phyloP scores from a whole-genome alignment of 1,140 invertebrate species.

The Holcopasites calliopsidis region DNA sequence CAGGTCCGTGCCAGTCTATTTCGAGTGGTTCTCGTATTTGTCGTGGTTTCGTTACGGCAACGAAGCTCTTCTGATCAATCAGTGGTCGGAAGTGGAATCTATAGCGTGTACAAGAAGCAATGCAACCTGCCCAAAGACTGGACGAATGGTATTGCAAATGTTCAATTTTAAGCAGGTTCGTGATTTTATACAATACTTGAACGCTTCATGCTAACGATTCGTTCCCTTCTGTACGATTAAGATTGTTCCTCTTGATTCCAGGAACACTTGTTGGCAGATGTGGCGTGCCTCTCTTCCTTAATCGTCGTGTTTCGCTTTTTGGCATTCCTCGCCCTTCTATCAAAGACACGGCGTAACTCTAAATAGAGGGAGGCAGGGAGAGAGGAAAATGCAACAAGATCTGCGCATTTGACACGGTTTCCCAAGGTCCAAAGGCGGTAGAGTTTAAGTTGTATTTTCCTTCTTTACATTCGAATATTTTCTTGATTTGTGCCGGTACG shows the following conservation, averaged over 20 bases:
- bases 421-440: too few species aligned
- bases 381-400: background rate
- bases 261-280: slow-evolving; percentile 87
- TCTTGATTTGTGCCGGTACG: background rate
- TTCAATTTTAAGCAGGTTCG: slow-evolving; percentile 88
- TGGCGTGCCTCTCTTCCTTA: slow-evolving; percentile 84
- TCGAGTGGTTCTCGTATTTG: slow-evolving; percentile 94
- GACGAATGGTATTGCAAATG: slow-evolving; percentile 88
- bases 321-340: slow-evolving; percentile 87
- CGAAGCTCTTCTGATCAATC: slow-evolving; percentile 95
- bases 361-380: slow-evolving; percentile 64
- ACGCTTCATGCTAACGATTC: too few species aligned
- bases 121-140: slow-evolving; percentile 87
- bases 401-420: too few species aligned
- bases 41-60: slow-evolving; percentile 98
- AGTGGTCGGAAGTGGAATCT: slow-evolving; percentile 89
- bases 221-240: background rate
- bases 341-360: slow-evolving; percentile 79
- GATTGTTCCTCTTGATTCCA: slow-evolving; percentile 78
- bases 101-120: slow-evolving; percentile 87
- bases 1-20: slow-evolving; percentile 92
- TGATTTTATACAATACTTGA: background rate
- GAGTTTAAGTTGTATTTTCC: too few species aligned
- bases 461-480: too few species aligned
- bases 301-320: slow-evolving; percentile 88